Evolutionary conservation across 92 coral and sea anemone species (phyloP).

Genomic region (Palythoa caribaeorum): DNA sequence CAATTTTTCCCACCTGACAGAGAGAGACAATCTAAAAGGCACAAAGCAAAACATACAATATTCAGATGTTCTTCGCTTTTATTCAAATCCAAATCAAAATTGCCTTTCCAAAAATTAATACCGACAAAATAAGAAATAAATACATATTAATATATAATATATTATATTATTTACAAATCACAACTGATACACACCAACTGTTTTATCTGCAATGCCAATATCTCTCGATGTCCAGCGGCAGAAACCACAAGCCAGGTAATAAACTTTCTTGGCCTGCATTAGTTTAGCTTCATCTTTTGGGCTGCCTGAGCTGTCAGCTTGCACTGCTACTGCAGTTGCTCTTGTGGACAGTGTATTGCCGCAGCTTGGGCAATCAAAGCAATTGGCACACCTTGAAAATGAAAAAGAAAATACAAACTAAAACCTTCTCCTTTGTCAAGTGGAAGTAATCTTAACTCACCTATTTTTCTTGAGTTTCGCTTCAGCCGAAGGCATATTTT

Average conservation of each 20-base stretch:
- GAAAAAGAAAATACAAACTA: neutral
- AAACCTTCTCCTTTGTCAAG: too few species aligned
- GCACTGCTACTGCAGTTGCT: conserved; percentile 97
- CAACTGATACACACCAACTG: conserved; percentile 76
- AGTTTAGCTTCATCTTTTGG: conserved; percentile 76
- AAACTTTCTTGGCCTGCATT: conserved; percentile 94
- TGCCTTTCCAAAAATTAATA: too few species aligned
- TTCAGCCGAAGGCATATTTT: conserved; percentile 99
- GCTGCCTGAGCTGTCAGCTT: conserved; percentile 66
- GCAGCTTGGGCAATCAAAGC: conserved; percentile 99
- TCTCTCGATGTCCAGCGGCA: conserved; percentile 99
- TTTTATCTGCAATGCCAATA: conserved; percentile 88
- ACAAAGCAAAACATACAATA: too few species aligned
- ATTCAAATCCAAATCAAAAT: too few species aligned
- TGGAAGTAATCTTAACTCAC: conserved; percentile 35
- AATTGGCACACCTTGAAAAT: conserved; percentile 88
- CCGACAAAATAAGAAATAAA: neutral
- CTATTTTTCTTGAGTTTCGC: conserved; percentile 96
- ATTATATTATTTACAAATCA: neutral
- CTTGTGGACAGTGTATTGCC: conserved; percentile 94
- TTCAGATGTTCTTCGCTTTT: too few species aligned
- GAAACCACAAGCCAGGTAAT: conserved; percentile 96
- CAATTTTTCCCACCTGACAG: too few species aligned
- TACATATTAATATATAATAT: neutral
- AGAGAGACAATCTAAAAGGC: too few species aligned